Percentiles rank a stretch among this genome's conserved stretches.
These are phyloP conservation scores for Cyprinella venusta DNA, from an alignment of 2,797 vertebrate species.

Conservation along the genomic window DNA sequence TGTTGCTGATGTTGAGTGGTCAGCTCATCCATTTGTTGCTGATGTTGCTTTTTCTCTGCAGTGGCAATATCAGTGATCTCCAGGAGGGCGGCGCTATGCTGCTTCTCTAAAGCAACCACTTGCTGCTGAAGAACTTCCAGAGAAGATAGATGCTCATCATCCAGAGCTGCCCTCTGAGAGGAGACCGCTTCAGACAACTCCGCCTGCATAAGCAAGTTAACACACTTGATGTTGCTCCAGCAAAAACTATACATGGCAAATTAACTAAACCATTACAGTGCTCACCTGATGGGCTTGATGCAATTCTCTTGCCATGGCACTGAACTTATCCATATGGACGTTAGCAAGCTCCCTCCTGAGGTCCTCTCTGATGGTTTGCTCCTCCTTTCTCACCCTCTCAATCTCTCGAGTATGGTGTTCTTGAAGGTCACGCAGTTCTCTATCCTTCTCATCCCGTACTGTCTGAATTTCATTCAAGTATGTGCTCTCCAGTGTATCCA, in stretches of 20 bases:
- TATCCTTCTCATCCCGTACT: constrained; percentile 78
- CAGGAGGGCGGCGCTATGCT: constrained; percentile 76
- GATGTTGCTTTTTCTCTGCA: constrained; percentile 72
- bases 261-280: background rate
- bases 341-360: constrained; percentile 76
- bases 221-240: background rate
- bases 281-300: constrained; percentile 82
- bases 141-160: constrained; percentile 66
- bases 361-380: constrained; percentile 72
- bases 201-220: constrained; percentile 45
- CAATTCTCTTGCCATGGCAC: constrained; percentile 79
- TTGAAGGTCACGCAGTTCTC: constrained; percentile 65
- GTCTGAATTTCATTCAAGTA: constrained; percentile 87
- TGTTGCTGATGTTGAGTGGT: constrained; percentile 66
- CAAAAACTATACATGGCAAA: background rate
- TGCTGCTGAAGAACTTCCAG: constrained; percentile 69
- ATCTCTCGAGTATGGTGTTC: constrained; percentile 65
- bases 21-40: constrained; percentile 62
- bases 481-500: constrained; percentile 86
- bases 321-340: constrained; percentile 79
- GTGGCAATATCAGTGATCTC: constrained; percentile 74
- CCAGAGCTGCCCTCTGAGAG: constrained; percentile 67
- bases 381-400: constrained; percentile 73
- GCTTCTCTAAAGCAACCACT: constrained; percentile 80
- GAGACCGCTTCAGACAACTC: constrained; percentile 62